Evolutionary conservation across 2,113 vertebrate species (phyloP).

Genomic region (Grammomys surdaster): DNA sequence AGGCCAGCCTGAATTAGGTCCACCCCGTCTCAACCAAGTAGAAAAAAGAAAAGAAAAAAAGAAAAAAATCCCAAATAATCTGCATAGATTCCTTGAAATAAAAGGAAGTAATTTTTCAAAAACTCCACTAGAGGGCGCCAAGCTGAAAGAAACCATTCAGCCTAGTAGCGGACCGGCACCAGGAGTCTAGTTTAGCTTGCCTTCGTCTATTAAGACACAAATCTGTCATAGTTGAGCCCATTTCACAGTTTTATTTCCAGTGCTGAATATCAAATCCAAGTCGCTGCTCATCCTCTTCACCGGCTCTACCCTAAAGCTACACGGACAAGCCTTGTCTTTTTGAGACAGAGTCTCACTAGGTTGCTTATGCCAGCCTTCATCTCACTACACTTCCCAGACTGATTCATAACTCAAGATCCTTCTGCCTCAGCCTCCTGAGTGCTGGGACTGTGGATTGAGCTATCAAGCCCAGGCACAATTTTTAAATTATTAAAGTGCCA

Average conservation of each 20-base stretch:
- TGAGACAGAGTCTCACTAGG: neutral
- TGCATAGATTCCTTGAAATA: neutral
- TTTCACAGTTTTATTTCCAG: neutral
- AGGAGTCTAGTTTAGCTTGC: neutral
- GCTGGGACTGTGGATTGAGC: neutral
- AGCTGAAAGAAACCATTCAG: conserved; percentile 36
- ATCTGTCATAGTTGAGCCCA: neutral
- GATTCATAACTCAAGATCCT: neutral
- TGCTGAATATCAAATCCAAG: neutral
- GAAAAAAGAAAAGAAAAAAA: neutral
- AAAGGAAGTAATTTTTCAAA: neutral
- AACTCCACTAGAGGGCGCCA: conserved; percentile 80
- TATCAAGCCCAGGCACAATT: neutral
- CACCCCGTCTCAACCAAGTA: neutral
- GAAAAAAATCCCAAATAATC: neutral
- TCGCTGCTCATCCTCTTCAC: neutral
- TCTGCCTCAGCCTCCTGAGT: neutral
- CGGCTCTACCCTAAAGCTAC: neutral
- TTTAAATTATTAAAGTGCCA: neutral
- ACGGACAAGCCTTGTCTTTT: neutral
- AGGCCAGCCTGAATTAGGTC: neutral
- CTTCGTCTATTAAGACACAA: neutral
- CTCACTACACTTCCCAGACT: neutral
- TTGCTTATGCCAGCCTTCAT: neutral
- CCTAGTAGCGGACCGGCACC: neutral